These are phyloP conservation scores for Eulithis prunata DNA, from an alignment of 2,888 invertebrate genomes.

Conservation along the genomic window DNA sequence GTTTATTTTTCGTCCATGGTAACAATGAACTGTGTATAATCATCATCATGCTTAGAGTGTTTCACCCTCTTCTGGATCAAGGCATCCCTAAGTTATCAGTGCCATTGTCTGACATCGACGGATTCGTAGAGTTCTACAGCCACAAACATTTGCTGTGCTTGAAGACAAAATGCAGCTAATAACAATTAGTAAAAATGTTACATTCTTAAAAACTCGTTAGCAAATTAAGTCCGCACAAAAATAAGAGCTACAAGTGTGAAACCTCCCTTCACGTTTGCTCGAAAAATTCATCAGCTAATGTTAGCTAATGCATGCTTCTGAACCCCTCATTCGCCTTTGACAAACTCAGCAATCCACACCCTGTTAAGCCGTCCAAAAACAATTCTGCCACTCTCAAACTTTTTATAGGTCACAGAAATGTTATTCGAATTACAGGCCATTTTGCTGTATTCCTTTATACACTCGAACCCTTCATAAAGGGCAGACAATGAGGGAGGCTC, in stretches of 20 bases:
- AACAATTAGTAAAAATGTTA: neutral
- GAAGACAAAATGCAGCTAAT: neutral
- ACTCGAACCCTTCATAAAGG: constrained; percentile 75
- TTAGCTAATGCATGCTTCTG: constrained; percentile 29
- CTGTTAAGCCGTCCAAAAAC: constrained; percentile 56
- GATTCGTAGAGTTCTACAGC: no score
- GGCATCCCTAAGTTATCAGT: no score
- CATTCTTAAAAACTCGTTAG: constrained; percentile 24
- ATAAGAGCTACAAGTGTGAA: constrained; percentile 32
- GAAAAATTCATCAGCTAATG: constrained; percentile 35
- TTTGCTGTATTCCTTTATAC: constrained; percentile 74
- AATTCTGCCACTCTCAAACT: constrained; percentile 62
- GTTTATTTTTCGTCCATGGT: no score
- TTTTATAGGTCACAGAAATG: constrained; percentile 77
- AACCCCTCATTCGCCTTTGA: constrained; percentile 29
- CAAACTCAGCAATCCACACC: constrained; percentile 31
- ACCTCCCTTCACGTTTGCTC: constrained; percentile 14
- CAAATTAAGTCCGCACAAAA: constrained; percentile 25
- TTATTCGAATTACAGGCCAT: constrained; percentile 75
- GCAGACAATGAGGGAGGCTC: constrained; percentile 73
- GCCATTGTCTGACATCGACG: no score
- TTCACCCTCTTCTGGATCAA: no score
- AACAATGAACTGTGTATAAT: no score
- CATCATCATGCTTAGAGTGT: no score
- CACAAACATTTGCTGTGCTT: no score